Base-by-base conservation (phyloP, 2,797 vertebrate genomes). In the Eospalax fontanierii region DNA sequence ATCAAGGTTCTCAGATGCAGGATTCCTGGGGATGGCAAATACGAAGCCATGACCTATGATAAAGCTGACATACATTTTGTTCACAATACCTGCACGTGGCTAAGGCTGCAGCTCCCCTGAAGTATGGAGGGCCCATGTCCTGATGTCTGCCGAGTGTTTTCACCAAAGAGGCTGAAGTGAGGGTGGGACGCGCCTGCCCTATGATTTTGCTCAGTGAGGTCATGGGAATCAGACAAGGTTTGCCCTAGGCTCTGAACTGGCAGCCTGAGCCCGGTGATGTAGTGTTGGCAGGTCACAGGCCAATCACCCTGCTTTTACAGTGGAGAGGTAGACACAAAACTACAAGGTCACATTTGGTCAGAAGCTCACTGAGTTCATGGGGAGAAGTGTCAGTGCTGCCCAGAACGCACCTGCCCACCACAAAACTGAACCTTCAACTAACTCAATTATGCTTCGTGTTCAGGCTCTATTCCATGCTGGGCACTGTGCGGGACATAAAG, bases 151-250 rank as follows among this genome's bases (percentile, higher is more conserved):
- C 68, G 8, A 73, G 59, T 66, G 85, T 82, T 93, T 6, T 33
- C 71, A 35, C 68, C 90, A 57, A 11, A 38, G 68, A 87, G 6
- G 50, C 43, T 40, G 30, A 57, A 50, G 15, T 10, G 40, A 96
- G 70, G 95, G 95, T 33, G 50, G 6, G 35, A 82, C 63, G 79
- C 40, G 19, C 75, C 46, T 43, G 54, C 63, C 54, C 65, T 30
- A 18, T 68, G 66, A 83, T 91, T 88, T 90, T 4, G 21, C 68
- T 89, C 8, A 11, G 0, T 93, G 93, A 97, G 71, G 71, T 97
- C 94, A 92, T 96, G 93, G 85, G 92, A 96, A 87, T 90, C 70
- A 30, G 88, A 54, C n/a, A 50, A 43, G n/a, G 18, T 88, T 82
- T 93, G 70, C 40, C 66, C 82, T 80, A 22, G 22, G 18, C 59